These are phyloP conservation scores for Piaya cayana DNA, from an alignment of 2,113 vertebrate species.

Conservation along the genomic window DNA sequence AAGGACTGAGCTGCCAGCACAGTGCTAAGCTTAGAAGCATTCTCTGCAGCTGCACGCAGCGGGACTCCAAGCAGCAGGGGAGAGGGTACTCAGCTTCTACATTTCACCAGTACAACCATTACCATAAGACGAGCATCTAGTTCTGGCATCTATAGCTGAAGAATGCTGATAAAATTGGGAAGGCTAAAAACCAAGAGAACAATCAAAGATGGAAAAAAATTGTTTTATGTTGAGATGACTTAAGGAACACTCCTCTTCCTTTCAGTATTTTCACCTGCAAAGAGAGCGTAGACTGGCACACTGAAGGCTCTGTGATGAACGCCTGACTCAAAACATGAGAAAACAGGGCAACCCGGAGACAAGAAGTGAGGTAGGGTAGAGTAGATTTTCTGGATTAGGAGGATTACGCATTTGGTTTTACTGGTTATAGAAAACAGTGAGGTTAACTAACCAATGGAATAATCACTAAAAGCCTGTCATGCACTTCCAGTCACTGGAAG, in stretches of 20 bases:
- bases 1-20: background rate
- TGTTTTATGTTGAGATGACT: background rate
- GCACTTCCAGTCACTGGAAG: background rate
- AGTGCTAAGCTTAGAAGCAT: background rate
- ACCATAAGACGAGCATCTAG: background rate
- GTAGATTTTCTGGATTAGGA: background rate
- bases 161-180: background rate
- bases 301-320: background rate
- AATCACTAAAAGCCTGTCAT: background rate
- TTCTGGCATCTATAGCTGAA: background rate
- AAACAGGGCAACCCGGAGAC: background rate
- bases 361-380: background rate
- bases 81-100: background rate
- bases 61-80: background rate
- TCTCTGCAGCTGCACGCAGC: background rate
- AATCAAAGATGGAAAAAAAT: background rate
- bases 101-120: background rate
- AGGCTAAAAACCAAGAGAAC: background rate
- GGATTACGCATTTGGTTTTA: background rate
- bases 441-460: background rate
- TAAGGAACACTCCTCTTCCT: background rate
- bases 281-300: background rate
- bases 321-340: background rate
- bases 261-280: background rate
- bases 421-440: rapidly evolving